phyloP scores from a whole-genome alignment of 2,113 vertebrate genomes.

The Oceanites oceanicus region DNA sequence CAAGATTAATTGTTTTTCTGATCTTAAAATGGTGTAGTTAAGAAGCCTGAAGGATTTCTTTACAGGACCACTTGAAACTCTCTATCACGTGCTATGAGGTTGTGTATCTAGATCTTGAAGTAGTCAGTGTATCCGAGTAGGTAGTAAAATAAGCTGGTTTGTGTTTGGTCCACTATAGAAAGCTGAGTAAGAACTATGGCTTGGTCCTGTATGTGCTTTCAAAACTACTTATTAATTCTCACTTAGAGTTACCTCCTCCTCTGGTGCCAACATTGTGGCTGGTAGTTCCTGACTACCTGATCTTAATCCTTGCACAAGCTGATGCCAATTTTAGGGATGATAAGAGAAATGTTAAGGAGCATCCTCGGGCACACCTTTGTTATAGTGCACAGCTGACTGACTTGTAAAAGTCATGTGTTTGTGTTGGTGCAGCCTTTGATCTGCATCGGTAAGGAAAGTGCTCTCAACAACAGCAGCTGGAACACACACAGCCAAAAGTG shows the following conservation, averaged over 20 bases:
- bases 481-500: slow-evolving; percentile 64
- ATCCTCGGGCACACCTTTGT: not conserved
- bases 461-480: slow-evolving; percentile 47
- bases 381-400: not conserved
- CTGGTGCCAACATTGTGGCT: not conserved
- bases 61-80: not conserved
- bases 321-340: not conserved
- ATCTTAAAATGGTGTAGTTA: not conserved
- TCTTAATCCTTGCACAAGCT: not conserved
- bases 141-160: not conserved
- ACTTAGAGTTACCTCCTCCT: not conserved
- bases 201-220: not conserved
- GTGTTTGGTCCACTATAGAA: not conserved
- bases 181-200: not conserved
- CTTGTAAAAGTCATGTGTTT: not conserved
- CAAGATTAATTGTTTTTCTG: not conserved
- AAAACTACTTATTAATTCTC: not conserved
- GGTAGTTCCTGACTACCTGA: not conserved
- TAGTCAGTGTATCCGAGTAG: not conserved
- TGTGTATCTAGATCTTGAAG: not conserved
- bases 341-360: not conserved
- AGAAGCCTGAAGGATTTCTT: not conserved
- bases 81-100: not conserved
- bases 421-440: slow-evolving; percentile 68
- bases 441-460: not conserved